A percentile compares a stretch with the other conserved stretches of the same genome.
Conservation (phyloP, 2,113 vertebrate genomes). For the Menura novaehollandiae region DNA sequence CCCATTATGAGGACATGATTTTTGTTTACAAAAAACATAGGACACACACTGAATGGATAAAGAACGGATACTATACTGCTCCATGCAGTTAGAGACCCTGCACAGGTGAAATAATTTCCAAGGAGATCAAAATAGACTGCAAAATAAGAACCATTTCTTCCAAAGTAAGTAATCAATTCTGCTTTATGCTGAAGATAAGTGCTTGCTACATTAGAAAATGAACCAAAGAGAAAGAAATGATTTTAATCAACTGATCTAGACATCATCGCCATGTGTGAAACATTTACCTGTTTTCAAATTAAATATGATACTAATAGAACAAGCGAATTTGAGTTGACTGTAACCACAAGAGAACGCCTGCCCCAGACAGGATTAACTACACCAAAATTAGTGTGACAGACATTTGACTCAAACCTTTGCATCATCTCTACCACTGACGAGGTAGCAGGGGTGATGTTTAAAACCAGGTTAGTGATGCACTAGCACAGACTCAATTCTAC, state of each 20-base stretch:
- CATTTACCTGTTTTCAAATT: not conserved
- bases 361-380: not conserved
- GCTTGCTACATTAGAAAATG: not conserved
- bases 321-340: not conserved
- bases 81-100: not conserved
- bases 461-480: not conserved
- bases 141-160: not conserved
- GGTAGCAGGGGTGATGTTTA: not conserved
- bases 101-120: not conserved
- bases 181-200: not conserved
- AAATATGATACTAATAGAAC: not conserved
- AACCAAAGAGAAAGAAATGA: not conserved
- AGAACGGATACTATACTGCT: not conserved
- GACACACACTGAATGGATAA: not conserved
- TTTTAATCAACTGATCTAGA: not conserved
- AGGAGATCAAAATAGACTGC: not conserved
- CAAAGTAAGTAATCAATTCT: not conserved
- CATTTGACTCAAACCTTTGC: not conserved
- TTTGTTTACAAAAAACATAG: not conserved
- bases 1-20: not conserved
- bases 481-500: not conserved
- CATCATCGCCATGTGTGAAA: not conserved
- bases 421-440: not conserved
- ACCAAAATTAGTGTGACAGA: not conserved
- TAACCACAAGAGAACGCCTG: not conserved